Conservation (phyloP, 2,888 invertebrate genomes). For the Coleophora flavipennella region DNA sequence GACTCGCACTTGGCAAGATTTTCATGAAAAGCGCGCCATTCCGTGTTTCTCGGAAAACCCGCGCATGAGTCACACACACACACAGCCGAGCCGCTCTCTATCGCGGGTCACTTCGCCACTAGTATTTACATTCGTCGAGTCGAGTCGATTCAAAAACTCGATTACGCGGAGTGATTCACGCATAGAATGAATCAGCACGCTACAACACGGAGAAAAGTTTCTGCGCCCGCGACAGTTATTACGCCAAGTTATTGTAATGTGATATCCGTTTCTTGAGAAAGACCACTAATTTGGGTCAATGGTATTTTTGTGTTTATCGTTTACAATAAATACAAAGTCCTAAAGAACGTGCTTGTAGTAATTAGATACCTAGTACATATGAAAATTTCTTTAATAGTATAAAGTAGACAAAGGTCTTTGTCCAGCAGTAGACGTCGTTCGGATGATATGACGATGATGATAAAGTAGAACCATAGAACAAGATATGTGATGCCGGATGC, state of each 20-base stretch:
- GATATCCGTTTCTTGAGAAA: too few relatives aligned
- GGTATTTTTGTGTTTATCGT: too few relatives aligned
- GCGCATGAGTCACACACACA: slow-evolving; percentile 69
- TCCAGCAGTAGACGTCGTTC: too few relatives aligned
- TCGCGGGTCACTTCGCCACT: slow-evolving; percentile 60
- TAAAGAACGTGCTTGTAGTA: too few relatives aligned
- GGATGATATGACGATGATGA: too few relatives aligned
- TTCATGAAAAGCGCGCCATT: slow-evolving; percentile 61
- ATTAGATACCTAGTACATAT: too few relatives aligned
- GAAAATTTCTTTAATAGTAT: too few relatives aligned
- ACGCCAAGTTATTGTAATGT: background rate
- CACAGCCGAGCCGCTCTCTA: slow-evolving; percentile 58
- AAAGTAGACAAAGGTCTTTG: too few relatives aligned
- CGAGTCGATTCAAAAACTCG: slow-evolving; percentile 69
- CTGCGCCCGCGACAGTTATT: slow-evolving; percentile 7
- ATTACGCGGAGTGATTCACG: slow-evolving; percentile 66
- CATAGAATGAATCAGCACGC: slow-evolving; percentile 57
- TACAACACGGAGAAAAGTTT: slow-evolving; percentile 48
- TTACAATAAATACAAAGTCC: too few relatives aligned
- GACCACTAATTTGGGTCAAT: too few relatives aligned
- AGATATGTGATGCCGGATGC: too few relatives aligned
- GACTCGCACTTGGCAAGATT: slow-evolving; percentile 24
- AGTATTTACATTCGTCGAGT: slow-evolving; percentile 60
- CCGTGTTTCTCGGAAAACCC: slow-evolving; percentile 67
- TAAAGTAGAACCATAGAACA: too few relatives aligned